Percentiles rank a stretch among this genome's conserved stretches.
phyloP scores from a whole-genome alignment of 2,888 invertebrate genomes.

The Lymantria dispar region DNA sequence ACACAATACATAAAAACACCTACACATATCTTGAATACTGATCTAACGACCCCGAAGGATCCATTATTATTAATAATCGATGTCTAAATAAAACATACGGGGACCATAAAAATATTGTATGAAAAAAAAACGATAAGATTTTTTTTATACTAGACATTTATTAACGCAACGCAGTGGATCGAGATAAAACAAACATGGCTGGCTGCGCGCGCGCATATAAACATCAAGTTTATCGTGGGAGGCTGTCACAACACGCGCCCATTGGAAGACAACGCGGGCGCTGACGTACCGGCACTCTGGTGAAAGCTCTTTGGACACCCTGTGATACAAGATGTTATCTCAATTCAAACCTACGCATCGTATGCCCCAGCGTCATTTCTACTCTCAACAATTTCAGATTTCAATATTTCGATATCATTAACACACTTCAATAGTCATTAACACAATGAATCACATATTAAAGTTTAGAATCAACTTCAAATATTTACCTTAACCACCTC shows the following conservation, averaged over 20 bases:
- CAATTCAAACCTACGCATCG: slow-evolving; percentile 69
- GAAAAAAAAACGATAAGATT: slow-evolving; percentile 55
- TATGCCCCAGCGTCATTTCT: slow-evolving; percentile 43
- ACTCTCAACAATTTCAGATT: slow-evolving; percentile 42
- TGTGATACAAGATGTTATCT: slow-evolving; percentile 67
- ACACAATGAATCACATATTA: slow-evolving; percentile 22
- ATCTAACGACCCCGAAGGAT: slow-evolving; percentile 73
- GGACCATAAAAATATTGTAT: slow-evolving; percentile 62
- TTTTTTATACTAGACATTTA: slow-evolving; percentile 75
- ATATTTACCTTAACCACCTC: slow-evolving; percentile 10
- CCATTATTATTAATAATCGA: slow-evolving; percentile 80
- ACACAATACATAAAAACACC: slow-evolving; percentile 55
- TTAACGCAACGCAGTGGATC: slow-evolving; percentile 77
- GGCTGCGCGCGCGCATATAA: slow-evolving; percentile 75
- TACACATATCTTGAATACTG: slow-evolving; percentile 75
- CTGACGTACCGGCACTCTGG: slow-evolving; percentile 63
- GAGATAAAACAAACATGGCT: slow-evolving; percentile 82
- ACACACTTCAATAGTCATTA: slow-evolving; percentile 46
- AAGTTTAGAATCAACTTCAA: slow-evolving; percentile 13
- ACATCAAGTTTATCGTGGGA: slow-evolving; percentile 79
- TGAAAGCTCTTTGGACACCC: slow-evolving; percentile 75
- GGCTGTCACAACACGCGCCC: slow-evolving; percentile 79
- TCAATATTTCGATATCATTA: slow-evolving; percentile 53
- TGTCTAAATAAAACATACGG: slow-evolving; percentile 77
- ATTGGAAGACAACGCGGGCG: slow-evolving; percentile 47